Evolutionary conservation across 2,888 invertebrate species (phyloP).

Genomic region (Abrostola triplasia): DNA sequence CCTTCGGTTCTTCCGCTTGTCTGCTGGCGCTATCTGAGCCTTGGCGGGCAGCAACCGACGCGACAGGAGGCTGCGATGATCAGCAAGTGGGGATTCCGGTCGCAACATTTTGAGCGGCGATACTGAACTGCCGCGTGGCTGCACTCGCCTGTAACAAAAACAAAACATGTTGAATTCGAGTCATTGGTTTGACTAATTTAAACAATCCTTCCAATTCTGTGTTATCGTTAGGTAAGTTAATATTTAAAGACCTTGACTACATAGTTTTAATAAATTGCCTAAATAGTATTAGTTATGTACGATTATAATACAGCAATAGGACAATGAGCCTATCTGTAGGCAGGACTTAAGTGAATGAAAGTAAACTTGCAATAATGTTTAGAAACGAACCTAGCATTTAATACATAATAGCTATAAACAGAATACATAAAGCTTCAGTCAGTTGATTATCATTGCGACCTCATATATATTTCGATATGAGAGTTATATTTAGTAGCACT

Average conservation of each 20-base stretch:
- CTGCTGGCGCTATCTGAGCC: conserved; percentile 83
- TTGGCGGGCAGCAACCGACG: conserved; percentile 83
- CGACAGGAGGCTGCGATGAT: conserved; percentile 85
- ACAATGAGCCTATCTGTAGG: too few species aligned
- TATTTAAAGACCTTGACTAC: not conserved
- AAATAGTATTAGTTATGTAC: too few species aligned
- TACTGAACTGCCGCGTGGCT: conserved; percentile 73
- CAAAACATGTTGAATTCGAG: conserved; percentile 11
- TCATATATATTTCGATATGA: too few species aligned
- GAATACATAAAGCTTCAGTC: too few species aligned
- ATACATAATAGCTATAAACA: too few species aligned
- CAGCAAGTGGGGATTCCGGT: conserved; percentile 87
- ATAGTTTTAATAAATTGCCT: too few species aligned
- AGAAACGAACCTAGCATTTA: too few species aligned
- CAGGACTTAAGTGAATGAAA: too few species aligned
- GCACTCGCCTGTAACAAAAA: conserved; percentile 80
- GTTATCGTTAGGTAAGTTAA: conserved; percentile 2
- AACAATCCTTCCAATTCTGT: conserved; percentile 3
- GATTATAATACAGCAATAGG: too few species aligned
- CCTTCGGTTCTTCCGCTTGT: conserved; percentile 83
- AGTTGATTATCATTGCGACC: too few species aligned
- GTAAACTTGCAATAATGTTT: too few species aligned
- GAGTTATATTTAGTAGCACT: not conserved
- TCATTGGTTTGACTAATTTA: not conserved
- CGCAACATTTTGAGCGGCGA: conserved; percentile 84